Evolutionary conservation across 2,888 invertebrate genomes (phyloP).

Genomic region (Steinernema carpocapsae): DNA sequence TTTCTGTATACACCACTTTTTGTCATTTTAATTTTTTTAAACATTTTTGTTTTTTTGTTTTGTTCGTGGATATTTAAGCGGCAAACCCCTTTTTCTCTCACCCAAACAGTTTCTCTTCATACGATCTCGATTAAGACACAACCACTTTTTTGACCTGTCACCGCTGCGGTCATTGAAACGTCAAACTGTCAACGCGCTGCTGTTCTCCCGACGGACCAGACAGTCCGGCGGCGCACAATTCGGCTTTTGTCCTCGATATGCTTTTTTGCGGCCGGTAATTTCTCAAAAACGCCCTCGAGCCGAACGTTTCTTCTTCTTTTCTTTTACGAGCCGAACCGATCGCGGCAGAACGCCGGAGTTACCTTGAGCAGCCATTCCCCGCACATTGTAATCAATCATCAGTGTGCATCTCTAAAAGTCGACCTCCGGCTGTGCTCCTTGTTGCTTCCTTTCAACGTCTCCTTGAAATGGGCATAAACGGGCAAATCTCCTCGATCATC

Average conservation of each 20-base stretch:
- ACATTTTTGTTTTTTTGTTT: too few relatives aligned
- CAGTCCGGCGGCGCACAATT: neutral
- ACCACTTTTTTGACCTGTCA: conserved; percentile 5
- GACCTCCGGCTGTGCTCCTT: conserved; percentile 10
- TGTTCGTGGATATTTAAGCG: too few relatives aligned
- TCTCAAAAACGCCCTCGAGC: neutral
- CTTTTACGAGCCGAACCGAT: neutral
- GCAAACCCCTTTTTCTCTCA: too few relatives aligned
- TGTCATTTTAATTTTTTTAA: neutral
- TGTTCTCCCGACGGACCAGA: neutral
- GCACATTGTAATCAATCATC: conserved; percentile 35
- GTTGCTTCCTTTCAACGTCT: conserved; percentile 7
- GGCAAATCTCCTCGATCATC: conserved; percentile 9
- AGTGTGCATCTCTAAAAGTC: conserved; percentile 30
- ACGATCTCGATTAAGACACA: too few relatives aligned
- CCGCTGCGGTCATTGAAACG: conserved; percentile 17
- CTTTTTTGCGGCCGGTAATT: neutral
- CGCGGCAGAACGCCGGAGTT: neutral
- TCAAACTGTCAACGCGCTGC: conserved; percentile 26
- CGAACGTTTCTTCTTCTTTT: conserved; percentile 12
- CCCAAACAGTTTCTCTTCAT: too few relatives aligned
- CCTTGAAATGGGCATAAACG: conserved; percentile 30
- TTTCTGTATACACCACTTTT: neutral
- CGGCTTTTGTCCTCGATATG: neutral
- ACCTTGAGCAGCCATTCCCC: conserved; percentile 23